Evolutionary conservation across 2,797 vertebrate species (phyloP).

Genomic region (Valencia hispanica): DNA sequence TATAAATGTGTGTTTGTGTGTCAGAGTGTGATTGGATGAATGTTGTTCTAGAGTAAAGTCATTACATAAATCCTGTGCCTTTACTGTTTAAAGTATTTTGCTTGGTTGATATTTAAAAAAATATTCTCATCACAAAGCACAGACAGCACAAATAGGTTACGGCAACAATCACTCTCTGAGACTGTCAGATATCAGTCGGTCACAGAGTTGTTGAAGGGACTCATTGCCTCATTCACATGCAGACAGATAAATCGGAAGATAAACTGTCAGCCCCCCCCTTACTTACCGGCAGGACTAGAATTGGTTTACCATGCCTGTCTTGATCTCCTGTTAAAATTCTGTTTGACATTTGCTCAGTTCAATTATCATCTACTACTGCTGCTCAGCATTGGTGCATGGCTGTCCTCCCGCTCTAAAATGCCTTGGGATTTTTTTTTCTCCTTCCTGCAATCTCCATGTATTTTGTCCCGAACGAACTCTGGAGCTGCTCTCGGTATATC

Average conservation of each 20-base stretch:
- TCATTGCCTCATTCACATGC: conserved; percentile 10
- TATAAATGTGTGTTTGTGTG: too few species aligned
- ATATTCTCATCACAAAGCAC: too few species aligned
- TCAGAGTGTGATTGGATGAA: too few species aligned
- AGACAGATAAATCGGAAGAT: conserved; percentile 42
- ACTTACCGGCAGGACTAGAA: background rate
- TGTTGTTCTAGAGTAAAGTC: too few species aligned
- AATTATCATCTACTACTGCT: conserved; percentile 47
- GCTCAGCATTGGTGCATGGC: background rate
- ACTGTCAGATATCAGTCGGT: conserved; percentile 7
- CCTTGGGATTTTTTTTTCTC: conserved; percentile 10
- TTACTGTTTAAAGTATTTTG: too few species aligned
- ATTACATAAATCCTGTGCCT: too few species aligned
- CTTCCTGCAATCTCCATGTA: background rate
- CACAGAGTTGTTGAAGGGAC: conserved; percentile 31
- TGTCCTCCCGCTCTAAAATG: background rate
- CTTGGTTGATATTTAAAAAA: too few species aligned
- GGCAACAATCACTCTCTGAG: too few species aligned
- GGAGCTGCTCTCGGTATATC: conserved; percentile 8
- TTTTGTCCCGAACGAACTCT: conserved; percentile 6
- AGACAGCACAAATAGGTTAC: too few species aligned
- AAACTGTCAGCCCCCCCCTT: conserved; percentile 40
- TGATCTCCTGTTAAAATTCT: conserved; percentile 24
- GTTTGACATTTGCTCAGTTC: conserved; percentile 65
- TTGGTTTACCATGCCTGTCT: conserved; percentile 31